phyloP scores from a whole-genome alignment of 2,113 vertebrate genomes.

The Lampris megalopsis region DNA sequence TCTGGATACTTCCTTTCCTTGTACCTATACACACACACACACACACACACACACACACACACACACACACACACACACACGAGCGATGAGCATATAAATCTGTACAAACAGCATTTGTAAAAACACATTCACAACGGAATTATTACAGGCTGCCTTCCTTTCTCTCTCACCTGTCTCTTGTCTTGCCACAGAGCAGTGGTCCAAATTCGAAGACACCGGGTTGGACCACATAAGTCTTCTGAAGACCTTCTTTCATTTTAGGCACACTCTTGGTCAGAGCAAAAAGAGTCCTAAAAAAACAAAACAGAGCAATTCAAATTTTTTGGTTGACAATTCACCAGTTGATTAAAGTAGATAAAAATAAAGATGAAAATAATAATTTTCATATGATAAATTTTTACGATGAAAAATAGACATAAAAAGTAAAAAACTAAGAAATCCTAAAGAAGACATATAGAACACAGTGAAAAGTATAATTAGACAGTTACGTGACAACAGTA shows the following conservation, averaged over 20 bases:
- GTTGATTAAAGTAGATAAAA: no score
- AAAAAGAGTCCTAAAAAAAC: conserved; percentile 82
- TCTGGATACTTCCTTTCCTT: conserved; percentile 83
- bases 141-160: not conserved
- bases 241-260: conserved; percentile 72
- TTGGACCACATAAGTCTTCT: conserved; percentile 85
- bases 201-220: conserved; percentile 88
- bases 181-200: conserved; percentile 90
- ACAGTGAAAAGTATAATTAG: no score
- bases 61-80: not conserved
- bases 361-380: no score
- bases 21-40: conserved; percentile 81
- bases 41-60: not conserved
- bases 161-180: conserved; percentile 85
- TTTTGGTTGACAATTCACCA: no score
- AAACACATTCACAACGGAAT: not conserved
- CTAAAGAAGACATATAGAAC: no score
- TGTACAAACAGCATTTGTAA: not conserved
- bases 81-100: not conserved
- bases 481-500: no score
- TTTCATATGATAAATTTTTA: no score
- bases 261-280: conserved; percentile 75
- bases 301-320: not conserved
- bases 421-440: no score
- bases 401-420: no score